phyloP scores from a whole-genome alignment of 2,797 vertebrate genomes.

The Okamejei kenojei region DNA sequence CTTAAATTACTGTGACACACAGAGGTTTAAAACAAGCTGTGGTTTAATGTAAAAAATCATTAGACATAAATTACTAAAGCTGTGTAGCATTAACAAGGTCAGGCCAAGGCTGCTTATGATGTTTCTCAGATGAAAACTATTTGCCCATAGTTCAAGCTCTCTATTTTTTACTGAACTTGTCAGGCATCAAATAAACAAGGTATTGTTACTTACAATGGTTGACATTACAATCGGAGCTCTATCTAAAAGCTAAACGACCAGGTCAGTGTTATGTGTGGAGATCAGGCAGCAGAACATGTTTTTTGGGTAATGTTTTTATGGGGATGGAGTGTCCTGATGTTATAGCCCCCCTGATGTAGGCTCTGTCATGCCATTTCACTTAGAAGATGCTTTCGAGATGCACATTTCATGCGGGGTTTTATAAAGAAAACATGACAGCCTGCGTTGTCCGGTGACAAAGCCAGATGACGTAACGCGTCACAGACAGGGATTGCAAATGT shows the following conservation, averaged over 20 bases:
- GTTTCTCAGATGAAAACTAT: slow-evolving; percentile 50
- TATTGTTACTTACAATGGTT: slow-evolving; percentile 35
- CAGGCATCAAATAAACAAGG: slow-evolving; percentile 43
- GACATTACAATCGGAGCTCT: slow-evolving; percentile 22
- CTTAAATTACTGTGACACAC: slow-evolving; percentile 89
- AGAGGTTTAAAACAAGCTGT: slow-evolving; percentile 74
- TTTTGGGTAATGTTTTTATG: slow-evolving; percentile 41
- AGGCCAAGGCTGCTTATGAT: slow-evolving; percentile 58
- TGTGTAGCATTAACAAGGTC: slow-evolving; percentile 71
- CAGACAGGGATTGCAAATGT: slow-evolving; percentile 49
- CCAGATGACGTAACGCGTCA: slow-evolving; percentile 47
- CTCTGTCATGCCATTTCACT: not conserved
- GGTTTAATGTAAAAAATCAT: slow-evolving; percentile 81
- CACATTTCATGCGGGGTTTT: slow-evolving; percentile 42
- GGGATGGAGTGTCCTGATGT: slow-evolving; percentile 29
- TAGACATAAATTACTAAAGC: slow-evolving; percentile 76
- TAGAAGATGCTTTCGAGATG: slow-evolving; percentile 40
- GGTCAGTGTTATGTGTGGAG: slow-evolving; percentile 36
- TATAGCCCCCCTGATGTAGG: not conserved
- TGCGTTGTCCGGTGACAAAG: slow-evolving; percentile 46
- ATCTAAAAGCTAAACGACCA: slow-evolving; percentile 34
- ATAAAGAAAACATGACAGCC: slow-evolving; percentile 48
- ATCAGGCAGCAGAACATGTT: slow-evolving; percentile 36
- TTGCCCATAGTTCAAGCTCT: slow-evolving; percentile 53
- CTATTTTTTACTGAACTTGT: slow-evolving; percentile 39